Conservation (phyloP, 2,888 invertebrate species). For the Ophioninae sp. region DNA sequence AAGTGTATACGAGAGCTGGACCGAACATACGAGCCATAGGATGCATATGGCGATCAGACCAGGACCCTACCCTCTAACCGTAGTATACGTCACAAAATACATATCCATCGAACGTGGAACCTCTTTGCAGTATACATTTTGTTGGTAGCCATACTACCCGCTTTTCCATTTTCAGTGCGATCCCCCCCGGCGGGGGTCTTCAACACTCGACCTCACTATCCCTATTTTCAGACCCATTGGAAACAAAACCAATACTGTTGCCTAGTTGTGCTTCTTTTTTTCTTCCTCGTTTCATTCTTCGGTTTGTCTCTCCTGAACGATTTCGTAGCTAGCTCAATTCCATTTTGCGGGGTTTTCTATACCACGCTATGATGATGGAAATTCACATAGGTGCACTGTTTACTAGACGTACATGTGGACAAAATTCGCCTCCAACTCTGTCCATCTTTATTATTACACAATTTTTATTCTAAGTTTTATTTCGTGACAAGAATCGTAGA, state of each 20-base stretch:
- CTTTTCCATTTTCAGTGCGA: not conserved
- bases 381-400: not conserved
- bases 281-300: slow-evolving; percentile 45
- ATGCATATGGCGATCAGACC: slow-evolving; percentile 6
- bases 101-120: slow-evolving; percentile 61
- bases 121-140: slow-evolving; percentile 15
- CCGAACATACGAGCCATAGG: slow-evolving; percentile 29
- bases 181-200: slow-evolving; percentile 11
- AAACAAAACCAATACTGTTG: slow-evolving; percentile 49
- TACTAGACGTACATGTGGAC: not conserved
- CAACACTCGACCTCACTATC: slow-evolving; percentile 25
- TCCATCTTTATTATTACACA: not conserved
- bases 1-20: slow-evolving; percentile 33
- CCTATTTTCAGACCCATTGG: slow-evolving; percentile 46
- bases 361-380: slow-evolving; percentile 11
- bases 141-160: slow-evolving; percentile 1
- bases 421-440: not conserved
- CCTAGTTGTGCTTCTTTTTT: slow-evolving; percentile 29
- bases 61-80: not conserved
- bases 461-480: not conserved
- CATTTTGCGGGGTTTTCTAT: slow-evolving; percentile 41
- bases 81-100: slow-evolving; percentile 58
- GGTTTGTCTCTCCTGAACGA: slow-evolving; percentile 37
- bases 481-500: not conserved
- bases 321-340: slow-evolving; percentile 46